Conservation (phyloP, 64 coral and sea anemone genomes). For the Dendrophyllia cribrosa region DNA sequence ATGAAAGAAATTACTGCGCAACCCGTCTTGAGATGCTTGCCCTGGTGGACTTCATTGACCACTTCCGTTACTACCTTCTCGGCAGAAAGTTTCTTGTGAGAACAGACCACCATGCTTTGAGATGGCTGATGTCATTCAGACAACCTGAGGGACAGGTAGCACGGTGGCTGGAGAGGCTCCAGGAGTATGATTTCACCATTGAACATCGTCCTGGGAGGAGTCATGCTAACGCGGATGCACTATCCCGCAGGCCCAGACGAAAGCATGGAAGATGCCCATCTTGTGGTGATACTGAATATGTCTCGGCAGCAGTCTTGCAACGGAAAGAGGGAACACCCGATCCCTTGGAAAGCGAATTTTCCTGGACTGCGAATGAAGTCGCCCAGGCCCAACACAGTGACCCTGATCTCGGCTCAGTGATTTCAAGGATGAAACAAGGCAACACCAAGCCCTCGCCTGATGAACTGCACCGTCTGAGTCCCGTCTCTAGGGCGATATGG, state of each 20-base stretch:
- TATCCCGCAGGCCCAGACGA: conserved; percentile 19
- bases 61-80: conserved; percentile 64
- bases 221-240: conserved; percentile 38
- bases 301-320: neutral
- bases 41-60: conserved; percentile 35
- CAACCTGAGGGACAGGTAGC: conserved; percentile 45
- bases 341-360: neutral
- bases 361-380: neutral
- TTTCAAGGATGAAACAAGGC: neutral
- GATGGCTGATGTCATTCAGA: conserved; percentile 58
- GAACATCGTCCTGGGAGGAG: conserved; percentile 33
- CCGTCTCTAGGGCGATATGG: conserved; percentile 7
- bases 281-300: conserved; percentile 35
- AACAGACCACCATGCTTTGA: conserved; percentile 33
- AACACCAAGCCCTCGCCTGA: neutral
- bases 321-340: neutral
- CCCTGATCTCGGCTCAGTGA: neutral
- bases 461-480: neutral
- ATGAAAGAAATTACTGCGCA: conserved; percentile 66
- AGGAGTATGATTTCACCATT: conserved; percentile 51
- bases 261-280: conserved; percentile 51
- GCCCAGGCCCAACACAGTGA: conserved; percentile 12
- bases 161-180: conserved; percentile 59
- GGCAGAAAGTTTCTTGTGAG: conserved; percentile 48
- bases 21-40: conserved; percentile 65